Conservation (phyloP, 2,888 invertebrate species). For the Beris morrisii region DNA sequence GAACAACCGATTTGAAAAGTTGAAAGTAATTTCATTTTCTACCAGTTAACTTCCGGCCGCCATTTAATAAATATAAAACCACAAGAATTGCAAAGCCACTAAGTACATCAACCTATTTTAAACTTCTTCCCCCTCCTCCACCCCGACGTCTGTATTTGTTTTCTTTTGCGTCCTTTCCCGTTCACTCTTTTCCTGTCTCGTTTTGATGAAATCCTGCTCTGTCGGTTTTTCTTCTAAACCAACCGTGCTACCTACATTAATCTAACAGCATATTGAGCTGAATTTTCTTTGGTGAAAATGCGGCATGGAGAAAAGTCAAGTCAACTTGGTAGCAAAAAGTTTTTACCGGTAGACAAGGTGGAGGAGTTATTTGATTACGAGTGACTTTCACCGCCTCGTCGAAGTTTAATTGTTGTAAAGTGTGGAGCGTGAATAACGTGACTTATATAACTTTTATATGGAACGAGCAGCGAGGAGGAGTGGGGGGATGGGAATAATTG, state of each 20-base stretch:
- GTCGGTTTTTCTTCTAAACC: constrained; percentile 11
- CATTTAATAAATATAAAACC: too few species aligned
- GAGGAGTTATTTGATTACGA: constrained; percentile 20
- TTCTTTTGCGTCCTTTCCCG: too few species aligned
- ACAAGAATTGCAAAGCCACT: too few species aligned
- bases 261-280: background rate
- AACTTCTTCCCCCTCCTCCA: too few species aligned
- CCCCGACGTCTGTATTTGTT: too few species aligned
- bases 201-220: constrained; percentile 25
- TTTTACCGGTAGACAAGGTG: background rate
- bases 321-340: background rate
- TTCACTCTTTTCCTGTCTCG: background rate
- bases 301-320: background rate
- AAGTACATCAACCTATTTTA: too few species aligned
- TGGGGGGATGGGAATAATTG: too few species aligned
- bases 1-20: too few species aligned
- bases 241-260: background rate
- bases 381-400: constrained; percentile 18
- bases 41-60: too few species aligned
- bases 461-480: background rate
- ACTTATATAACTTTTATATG: constrained; percentile 14
- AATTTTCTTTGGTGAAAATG: background rate
- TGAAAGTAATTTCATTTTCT: too few species aligned
- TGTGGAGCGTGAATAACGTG: constrained; percentile 14
- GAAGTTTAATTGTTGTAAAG: constrained; percentile 25